phyloP scores from a whole-genome alignment of 2,888 invertebrate species.

The Drosophila emarginata region DNA sequence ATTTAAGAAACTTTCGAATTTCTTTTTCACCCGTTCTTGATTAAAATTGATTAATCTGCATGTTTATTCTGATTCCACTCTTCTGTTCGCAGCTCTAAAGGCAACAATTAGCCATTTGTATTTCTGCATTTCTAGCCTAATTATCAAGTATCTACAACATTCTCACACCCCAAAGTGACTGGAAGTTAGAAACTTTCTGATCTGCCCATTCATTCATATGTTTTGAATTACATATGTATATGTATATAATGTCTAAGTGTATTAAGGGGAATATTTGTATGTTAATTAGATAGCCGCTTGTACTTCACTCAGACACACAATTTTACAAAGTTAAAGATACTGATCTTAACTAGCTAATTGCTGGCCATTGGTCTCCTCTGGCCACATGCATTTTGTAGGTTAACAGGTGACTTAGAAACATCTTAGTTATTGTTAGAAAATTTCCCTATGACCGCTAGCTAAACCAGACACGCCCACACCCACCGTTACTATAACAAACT shows the following conservation, averaged over 20 bases:
- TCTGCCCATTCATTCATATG: slow-evolving; percentile 20
- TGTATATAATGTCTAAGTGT: not conserved
- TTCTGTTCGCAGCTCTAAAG: slow-evolving; percentile 34
- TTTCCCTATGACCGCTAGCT: slow-evolving; percentile 67
- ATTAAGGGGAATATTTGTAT: slow-evolving; percentile 34
- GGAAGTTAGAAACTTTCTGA: slow-evolving; percentile 26
- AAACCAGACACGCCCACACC: slow-evolving; percentile 47
- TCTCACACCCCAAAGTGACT: slow-evolving; percentile 34
- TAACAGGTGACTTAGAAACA: slow-evolving; percentile 68
- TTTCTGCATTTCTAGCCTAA: slow-evolving; percentile 21
- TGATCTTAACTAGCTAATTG: slow-evolving; percentile 65
- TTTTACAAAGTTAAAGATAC: slow-evolving; percentile 36
- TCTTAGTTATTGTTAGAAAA: slow-evolving; percentile 37
- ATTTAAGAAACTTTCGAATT: not conserved
- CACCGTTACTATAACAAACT: slow-evolving; percentile 50
- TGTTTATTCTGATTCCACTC: not conserved
- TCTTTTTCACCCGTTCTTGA: not conserved
- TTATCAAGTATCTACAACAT: slow-evolving; percentile 36
- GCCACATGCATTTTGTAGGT: slow-evolving; percentile 58
- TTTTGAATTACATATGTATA: not conserved
- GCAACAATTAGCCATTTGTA: slow-evolving; percentile 19
- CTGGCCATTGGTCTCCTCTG: slow-evolving; percentile 67
- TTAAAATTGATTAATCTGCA: not conserved
- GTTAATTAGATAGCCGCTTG: slow-evolving; percentile 56
- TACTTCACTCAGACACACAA: slow-evolving; percentile 31